Evolutionary conservation across 2,888 invertebrate species (phyloP), one percentile per base, ranked within the genome.

Genomic region (Ophion obscuratus): DNA sequence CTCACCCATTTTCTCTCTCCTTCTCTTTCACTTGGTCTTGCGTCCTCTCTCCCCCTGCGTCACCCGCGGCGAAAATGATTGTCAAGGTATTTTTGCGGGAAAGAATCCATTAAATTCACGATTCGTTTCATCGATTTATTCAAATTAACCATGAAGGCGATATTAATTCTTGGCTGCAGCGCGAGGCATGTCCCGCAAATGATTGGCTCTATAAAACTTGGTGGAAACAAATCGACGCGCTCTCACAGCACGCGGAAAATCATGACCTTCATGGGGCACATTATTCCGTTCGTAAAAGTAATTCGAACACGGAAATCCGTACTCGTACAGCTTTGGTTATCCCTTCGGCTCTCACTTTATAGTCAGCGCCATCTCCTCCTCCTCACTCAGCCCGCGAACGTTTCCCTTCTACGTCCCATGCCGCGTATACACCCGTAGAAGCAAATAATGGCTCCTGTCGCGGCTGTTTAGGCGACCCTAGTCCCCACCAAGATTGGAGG

Each of bases 401-500:
- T 11, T 47, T 47, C 74, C 70, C 62, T 40, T 40, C 27, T 24
- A 11, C 31, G 17, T 24, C 36, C 79, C 71, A 70, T 62, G 64
- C 24, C 66, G 20, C 53, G 70, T 59, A 71, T 64, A 78, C 47
- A 44, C 68, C 53, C 76, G 59, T 71, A 84, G 83, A 81, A 81
- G 86, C 87, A 92, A 91, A 90, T 92, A 92, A 92, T 92, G 91
- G 92, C 88, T 90, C 88, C 90, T 91, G 92, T 92, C 93, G 89
- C 86, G 90, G 88, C 90, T 90, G 91, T 90, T 92, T 92, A 92
- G 91, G 90, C 89, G 89, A 87, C 87, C 88, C 87, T 87, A 80
- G 88, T 88, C 88, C 88, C 88, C 87, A 89, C 89, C 89, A 89
- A 91, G 90, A 92, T 92, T 91, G 92, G 88, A 90, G 91, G 88